Conservation (phyloP, 2,888 invertebrate genomes). For the Drosophila dives region DNA sequence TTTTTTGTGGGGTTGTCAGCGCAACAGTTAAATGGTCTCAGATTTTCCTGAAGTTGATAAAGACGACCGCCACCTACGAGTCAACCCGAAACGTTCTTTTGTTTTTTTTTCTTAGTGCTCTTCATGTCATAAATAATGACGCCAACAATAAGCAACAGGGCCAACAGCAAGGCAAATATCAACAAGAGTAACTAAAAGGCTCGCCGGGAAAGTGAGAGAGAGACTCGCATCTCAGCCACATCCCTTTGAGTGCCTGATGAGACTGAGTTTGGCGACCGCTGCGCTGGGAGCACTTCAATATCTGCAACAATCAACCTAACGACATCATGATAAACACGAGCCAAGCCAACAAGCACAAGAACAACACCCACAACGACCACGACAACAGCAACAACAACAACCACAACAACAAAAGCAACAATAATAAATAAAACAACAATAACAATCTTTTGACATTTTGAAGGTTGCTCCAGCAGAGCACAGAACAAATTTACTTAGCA, state of each 20-base stretch:
- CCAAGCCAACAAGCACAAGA: conserved; percentile 20
- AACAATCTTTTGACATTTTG: conserved; percentile 67
- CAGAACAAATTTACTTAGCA: conserved; percentile 41
- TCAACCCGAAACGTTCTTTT: neutral
- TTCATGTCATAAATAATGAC: conserved; percentile 58
- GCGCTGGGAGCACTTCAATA: conserved; percentile 35
- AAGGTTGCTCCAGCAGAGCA: conserved; percentile 51
- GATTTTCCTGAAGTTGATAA: conserved; percentile 41
- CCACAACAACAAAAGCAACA: neutral
- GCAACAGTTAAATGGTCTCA: conserved; percentile 61
- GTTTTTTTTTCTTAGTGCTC: conserved; percentile 24
- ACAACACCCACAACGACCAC: conserved; percentile 11
- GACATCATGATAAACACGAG: conserved; percentile 68
- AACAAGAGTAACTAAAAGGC: conserved; percentile 63
- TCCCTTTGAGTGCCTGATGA: conserved; percentile 34
- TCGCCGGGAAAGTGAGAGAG: conserved; percentile 7
- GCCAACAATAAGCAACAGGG: conserved; percentile 2
- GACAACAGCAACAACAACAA: conserved; percentile 21
- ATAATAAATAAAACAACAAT: conserved; percentile 6
- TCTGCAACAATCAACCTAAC: conserved; percentile 62
- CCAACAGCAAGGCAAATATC: conserved; percentile 58
- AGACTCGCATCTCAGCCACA: conserved; percentile 7
- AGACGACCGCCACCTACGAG: conserved; percentile 31
- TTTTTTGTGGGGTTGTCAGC: conserved; percentile 23
- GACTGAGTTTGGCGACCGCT: conserved; percentile 26